Percentiles rank a stretch among this genome's conserved stretches.
Conservation (phyloP, 2,888 invertebrate species). For the Oxytorus armatus region DNA sequence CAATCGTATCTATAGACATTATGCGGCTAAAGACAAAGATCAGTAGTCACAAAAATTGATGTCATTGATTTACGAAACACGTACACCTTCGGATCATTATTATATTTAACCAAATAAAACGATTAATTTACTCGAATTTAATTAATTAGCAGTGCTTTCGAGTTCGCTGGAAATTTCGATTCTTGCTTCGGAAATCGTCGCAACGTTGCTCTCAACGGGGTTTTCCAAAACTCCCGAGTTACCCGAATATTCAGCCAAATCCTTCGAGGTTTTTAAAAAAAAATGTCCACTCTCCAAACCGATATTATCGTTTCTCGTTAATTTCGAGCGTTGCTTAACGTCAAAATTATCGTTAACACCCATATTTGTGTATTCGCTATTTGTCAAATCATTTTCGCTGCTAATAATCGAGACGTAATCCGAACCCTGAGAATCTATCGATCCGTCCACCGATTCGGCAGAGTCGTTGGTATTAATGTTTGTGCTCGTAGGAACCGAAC, state of each 20-base stretch:
- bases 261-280: constrained; percentile 19
- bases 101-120: too few species aligned
- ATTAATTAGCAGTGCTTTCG: constrained; percentile 6
- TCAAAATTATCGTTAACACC: constrained; percentile 27
- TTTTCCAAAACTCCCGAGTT: constrained; percentile 20
- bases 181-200: background rate
- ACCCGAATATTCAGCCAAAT: constrained; percentile 36
- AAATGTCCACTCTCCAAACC: constrained; percentile 50
- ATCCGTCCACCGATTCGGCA: constrained; percentile 59
- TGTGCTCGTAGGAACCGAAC: constrained; percentile 37
- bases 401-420: constrained; percentile 57
- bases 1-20: background rate
- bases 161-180: constrained; percentile 21
- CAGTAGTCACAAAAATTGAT: background rate
- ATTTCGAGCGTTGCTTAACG: constrained; percentile 69
- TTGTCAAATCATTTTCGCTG: constrained; percentile 53
- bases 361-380: constrained; percentile 22
- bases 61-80: constrained; percentile 19
- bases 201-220: background rate
- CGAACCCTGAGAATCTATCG: constrained; percentile 64
- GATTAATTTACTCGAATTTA: background rate
- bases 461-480: constrained; percentile 58
- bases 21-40: background rate
- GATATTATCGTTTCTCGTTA: constrained; percentile 69
- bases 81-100: constrained; percentile 39